Conservation (phyloP, 2,888 invertebrate genomes). For the Parasteatoda lunata region DNA sequence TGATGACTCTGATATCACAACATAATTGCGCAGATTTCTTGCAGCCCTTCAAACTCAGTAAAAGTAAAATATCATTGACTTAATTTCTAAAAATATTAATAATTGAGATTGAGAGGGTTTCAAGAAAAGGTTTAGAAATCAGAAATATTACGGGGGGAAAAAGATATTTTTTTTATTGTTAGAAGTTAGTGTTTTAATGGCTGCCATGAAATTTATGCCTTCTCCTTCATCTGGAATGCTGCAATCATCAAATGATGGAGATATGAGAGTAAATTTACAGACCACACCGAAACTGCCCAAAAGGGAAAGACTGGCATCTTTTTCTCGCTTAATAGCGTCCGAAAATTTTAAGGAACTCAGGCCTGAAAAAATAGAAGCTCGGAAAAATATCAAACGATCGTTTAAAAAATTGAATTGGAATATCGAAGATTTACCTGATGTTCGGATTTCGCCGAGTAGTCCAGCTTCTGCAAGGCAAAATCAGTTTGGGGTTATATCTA, state of each 20-base stretch:
- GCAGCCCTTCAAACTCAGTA: no score
- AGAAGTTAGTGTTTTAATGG: no score
- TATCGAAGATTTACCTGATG: background rate
- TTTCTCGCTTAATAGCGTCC: constrained; percentile 29
- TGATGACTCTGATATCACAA: no score
- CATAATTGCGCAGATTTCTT: no score
- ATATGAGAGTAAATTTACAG: background rate
- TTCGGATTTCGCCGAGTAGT: constrained; percentile 29
- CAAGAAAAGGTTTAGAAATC: no score
- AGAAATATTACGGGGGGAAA: no score
- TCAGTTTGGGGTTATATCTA: background rate
- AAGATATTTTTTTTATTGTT: no score
- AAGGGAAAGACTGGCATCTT: constrained; percentile 43
- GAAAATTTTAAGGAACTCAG: constrained; percentile 17
- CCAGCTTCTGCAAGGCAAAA: background rate
- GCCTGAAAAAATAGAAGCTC: background rate
- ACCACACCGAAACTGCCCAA: constrained; percentile 50
- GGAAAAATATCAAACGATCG: background rate
- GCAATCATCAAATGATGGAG: background rate
- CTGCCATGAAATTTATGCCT: no score
- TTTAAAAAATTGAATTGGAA: constrained; percentile 3
- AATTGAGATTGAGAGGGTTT: no score
- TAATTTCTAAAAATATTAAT: no score
- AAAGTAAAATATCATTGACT: no score
- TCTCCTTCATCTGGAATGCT: background rate